A percentile compares a stretch with the other conserved stretches of the same genome.
phyloP scores from a whole-genome alignment of 2,113 vertebrate genomes.

The Serinus canaria region DNA sequence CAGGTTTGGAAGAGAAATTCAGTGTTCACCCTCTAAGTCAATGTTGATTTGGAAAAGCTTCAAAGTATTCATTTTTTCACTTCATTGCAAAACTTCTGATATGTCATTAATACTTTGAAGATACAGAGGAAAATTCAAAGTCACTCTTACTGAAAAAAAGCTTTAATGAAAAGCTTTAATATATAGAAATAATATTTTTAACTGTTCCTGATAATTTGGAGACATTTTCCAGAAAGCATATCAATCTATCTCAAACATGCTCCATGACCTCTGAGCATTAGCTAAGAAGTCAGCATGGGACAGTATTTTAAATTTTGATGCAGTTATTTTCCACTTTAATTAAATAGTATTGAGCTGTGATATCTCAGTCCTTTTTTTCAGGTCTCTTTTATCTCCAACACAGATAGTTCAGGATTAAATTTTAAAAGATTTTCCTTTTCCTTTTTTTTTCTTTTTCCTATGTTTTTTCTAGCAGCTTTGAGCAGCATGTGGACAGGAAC shows the following conservation, averaged over 20 bases:
- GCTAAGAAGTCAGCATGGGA: not conserved
- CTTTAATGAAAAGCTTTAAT: not conserved
- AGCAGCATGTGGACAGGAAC: not conserved
- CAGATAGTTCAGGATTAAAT: not conserved
- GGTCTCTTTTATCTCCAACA: not conserved
- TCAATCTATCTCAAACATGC: not conserved
- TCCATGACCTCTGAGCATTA: not conserved
- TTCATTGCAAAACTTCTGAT: not conserved
- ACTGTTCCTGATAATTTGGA: not conserved
- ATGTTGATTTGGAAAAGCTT: not conserved
- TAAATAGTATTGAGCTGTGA: not conserved
- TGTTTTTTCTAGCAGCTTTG: not conserved
- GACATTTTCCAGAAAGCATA: not conserved
- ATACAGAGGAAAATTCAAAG: not conserved
- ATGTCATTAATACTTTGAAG: not conserved
- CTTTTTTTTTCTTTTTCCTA: rapidly evolving
- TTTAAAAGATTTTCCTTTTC: not conserved
- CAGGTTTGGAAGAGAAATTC: not conserved
- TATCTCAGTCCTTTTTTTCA: not conserved
- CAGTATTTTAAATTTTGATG: not conserved
- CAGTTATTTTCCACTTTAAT: not conserved
- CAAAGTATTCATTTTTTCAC: not conserved
- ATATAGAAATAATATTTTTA: not conserved
- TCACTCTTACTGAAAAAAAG: not conserved
- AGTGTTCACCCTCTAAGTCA: not conserved